Base-by-base conservation (phyloP, 2,113 vertebrate genomes). In the Cnemophilus loriae region DNA sequence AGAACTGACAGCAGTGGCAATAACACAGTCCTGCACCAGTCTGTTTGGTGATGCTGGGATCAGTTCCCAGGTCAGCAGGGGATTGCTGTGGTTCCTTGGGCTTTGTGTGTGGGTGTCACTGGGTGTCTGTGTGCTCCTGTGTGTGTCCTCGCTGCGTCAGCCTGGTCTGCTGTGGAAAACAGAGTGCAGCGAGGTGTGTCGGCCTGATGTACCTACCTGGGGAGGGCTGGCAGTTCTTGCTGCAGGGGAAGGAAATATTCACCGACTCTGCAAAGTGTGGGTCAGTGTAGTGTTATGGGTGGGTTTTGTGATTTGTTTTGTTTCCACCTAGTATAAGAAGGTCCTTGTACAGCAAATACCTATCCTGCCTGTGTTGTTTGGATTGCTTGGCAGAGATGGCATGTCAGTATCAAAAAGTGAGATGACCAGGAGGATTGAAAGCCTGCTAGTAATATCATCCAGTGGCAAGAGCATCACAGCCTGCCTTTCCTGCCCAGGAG, bases 151-250 rank as follows among this genome's bases (percentile, higher is more conserved):
- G 33, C 24, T 46, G 39, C 55, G 32, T 14, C 60, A 52, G 42
- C 37, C 50, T 8, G 27, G 18, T 39, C 53, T 69, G 73, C 92
- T 50, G 64, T 28, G 60, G 44, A 71, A 57, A 39, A 16, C n/a
- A 5, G 4, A 55, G 16, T 1, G 9, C 1, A 2, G 14, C 7
- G 59, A 26, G 42, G 2, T n/a, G 33, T 52, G 41, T 21, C 0
- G 0, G 30, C 11, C 68, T 69, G 12, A 7, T 21, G 47, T 33
- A 22, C 28, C 71, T 56, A 67, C 39, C 75, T 9, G 22, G 33
- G n/a, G n/a, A 85, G 17, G 17, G 22, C 65, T 35, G 50, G 26
- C 17, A n/a, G 32, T 4, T 64, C n/a, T 26, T 76, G 35, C 53
- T 50, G 19, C 39, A 56, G 5, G 4, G 12, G 20, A 23, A 32